Evolutionary conservation across 2,888 invertebrate genomes (phyloP).

Genomic region (Dendrolimus pini): DNA sequence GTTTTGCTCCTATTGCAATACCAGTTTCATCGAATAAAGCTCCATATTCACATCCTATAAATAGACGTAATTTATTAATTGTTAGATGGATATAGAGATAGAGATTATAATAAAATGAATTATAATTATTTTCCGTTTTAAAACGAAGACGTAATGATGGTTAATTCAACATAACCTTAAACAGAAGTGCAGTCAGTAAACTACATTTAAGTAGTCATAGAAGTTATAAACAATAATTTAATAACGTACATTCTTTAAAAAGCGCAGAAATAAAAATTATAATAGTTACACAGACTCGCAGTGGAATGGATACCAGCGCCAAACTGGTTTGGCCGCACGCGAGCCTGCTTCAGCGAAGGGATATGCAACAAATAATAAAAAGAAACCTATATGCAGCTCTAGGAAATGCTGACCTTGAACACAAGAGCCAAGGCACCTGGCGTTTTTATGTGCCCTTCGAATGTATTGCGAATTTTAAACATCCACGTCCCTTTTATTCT

Average conservation of each 20-base stretch:
- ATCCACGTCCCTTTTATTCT: conserved; percentile 27
- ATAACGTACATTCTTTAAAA: conserved; percentile 38
- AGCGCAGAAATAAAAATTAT: conserved; percentile 46
- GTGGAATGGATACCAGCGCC: conserved; percentile 53
- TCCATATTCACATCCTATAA: conserved; percentile 26
- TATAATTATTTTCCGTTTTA: not conserved
- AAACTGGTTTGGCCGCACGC: conserved; percentile 73
- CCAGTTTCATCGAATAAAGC: conserved; percentile 44
- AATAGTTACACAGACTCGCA: conserved; percentile 55
- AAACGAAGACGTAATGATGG: not conserved
- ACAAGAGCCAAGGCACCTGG: conserved; percentile 71
- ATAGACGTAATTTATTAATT: not conserved
- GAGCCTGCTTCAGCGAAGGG: conserved; percentile 60
- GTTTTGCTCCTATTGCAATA: conserved; percentile 56
- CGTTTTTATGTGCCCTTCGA: conserved; percentile 70
- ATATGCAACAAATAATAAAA: conserved; percentile 74
- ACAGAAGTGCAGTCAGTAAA: conserved; percentile 13
- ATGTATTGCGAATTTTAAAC: conserved; percentile 63
- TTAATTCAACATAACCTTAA: not conserved
- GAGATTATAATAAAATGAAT: not conserved
- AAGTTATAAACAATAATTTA: conserved; percentile 27
- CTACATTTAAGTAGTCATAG: conserved; percentile 21
- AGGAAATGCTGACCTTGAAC: conserved; percentile 74
- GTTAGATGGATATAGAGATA: too few relatives aligned
- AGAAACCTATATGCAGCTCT: conserved; percentile 73